phyloP scores from a whole-genome alignment of 2,113 vertebrate genomes.

The Melospiza melodia region DNA sequence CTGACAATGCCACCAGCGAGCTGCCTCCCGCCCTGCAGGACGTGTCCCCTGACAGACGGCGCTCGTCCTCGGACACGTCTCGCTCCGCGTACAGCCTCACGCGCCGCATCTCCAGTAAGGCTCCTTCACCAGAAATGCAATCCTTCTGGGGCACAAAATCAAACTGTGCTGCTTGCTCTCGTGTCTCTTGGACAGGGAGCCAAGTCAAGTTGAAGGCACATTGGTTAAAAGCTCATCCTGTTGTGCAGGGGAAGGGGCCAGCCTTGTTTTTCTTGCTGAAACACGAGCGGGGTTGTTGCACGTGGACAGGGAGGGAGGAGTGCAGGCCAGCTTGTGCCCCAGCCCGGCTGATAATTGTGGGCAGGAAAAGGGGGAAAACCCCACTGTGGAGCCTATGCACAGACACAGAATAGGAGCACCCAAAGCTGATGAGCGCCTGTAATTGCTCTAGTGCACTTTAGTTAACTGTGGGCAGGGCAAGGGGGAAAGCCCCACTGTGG shows the following conservation, averaged over 20 bases:
- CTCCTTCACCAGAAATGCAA: neutral
- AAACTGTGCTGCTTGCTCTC: neutral
- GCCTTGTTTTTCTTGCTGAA: neutral
- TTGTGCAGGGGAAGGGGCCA: neutral
- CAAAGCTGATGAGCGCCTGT: rapidly evolving
- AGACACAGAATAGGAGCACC: neutral
- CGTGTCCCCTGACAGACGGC: constrained; percentile 73
- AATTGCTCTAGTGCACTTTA: neutral
- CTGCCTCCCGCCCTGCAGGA: constrained; percentile 75
- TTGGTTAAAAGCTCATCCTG: neutral
- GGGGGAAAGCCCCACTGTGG: neutral
- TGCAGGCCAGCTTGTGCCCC: neutral
- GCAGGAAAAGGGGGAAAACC: neutral
- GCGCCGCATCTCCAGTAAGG: constrained; percentile 84
- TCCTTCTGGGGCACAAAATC: neutral
- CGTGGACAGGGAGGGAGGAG: rapidly evolving
- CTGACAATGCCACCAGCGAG: constrained; percentile 72
- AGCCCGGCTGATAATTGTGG: neutral
- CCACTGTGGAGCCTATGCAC: neutral
- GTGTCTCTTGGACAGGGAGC: neutral
- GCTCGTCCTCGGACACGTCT: constrained; percentile 79
- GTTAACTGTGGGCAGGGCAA: neutral
- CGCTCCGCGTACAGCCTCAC: constrained; percentile 84
- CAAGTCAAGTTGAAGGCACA: neutral
- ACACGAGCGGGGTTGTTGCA: rapidly evolving